Conservation (phyloP, 2,888 invertebrate genomes). For the Lasioglossum marginatum region DNA sequence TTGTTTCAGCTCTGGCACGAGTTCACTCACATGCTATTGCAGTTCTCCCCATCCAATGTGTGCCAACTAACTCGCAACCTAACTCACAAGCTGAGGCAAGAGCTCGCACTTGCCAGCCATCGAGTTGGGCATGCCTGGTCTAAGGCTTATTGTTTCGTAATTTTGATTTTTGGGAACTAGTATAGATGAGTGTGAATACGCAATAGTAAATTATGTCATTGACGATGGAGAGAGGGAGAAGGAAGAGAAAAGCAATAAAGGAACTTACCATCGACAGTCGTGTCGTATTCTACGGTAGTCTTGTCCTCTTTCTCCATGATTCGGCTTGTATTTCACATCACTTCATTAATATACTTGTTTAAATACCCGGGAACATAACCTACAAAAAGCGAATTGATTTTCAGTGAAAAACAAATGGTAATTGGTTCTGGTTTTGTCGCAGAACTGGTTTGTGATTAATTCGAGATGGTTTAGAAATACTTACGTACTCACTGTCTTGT, state of each 20-base stretch:
- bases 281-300: constrained; percentile 37
- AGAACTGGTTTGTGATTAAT: background rate
- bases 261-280: constrained; percentile 52
- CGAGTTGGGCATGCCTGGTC: background rate
- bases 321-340: background rate
- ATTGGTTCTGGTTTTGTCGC: background rate
- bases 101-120: no score
- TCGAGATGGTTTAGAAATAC: background rate
- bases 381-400: background rate
- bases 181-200: background rate
- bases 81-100: no score
- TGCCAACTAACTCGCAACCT: no score
- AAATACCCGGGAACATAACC: background rate
- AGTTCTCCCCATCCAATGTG: no score
- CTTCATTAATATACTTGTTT: background rate
- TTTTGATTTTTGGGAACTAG: background rate
- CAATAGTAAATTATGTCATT: background rate
- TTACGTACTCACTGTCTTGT: background rate
- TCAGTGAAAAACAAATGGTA: background rate
- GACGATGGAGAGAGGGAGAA: background rate
- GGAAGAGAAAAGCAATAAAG: constrained; percentile 9
- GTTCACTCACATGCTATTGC: no score
- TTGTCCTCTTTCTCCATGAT: constrained; percentile 39
- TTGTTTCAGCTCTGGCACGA: no score
- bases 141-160: background rate